phyloP scores from a whole-genome alignment of 1,140 invertebrate genomes.

The Venturia canescens region DNA sequence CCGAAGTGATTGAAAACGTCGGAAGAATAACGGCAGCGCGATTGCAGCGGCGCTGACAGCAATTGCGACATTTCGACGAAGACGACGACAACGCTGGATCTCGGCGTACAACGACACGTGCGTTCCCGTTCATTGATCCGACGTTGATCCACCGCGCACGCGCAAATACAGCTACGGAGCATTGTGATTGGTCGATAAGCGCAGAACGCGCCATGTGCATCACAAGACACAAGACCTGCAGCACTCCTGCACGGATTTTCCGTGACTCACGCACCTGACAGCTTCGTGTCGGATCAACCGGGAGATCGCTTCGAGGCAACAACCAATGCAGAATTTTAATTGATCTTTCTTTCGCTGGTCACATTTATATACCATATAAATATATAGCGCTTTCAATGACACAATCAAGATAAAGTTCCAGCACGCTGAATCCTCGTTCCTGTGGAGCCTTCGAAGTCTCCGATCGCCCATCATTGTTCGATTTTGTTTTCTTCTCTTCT shows the following conservation, averaged over 20 bases:
- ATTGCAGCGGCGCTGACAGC: conserved; percentile 18
- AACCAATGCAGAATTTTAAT: background rate
- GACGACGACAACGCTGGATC: conserved; percentile 2
- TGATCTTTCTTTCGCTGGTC: background rate
- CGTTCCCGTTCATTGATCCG: background rate
- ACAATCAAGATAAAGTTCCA: background rate
- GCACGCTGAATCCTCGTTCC: conserved; percentile 29
- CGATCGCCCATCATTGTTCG: conserved; percentile 16
- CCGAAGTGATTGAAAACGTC: conserved; percentile 18
- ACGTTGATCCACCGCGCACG: conserved; percentile 24
- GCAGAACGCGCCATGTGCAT: conserved; percentile 17
- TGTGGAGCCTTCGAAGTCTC: conserved; percentile 28
- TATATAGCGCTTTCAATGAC: background rate
- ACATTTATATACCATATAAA: background rate
- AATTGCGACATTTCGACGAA: background rate
- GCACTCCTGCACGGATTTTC: background rate
- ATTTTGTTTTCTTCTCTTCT: conserved; percentile 16
- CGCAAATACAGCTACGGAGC: conserved; percentile 5
- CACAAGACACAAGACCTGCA: conserved; percentile 29
- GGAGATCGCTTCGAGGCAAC: background rate
- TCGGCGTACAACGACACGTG: background rate
- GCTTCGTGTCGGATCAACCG: background rate
- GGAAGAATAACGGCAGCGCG: background rate
- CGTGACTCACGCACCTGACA: background rate
- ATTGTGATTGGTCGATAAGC: conserved; percentile 34